Conservation (phyloP, 2,888 invertebrate genomes). For the Agrotis exclamationis region DNA sequence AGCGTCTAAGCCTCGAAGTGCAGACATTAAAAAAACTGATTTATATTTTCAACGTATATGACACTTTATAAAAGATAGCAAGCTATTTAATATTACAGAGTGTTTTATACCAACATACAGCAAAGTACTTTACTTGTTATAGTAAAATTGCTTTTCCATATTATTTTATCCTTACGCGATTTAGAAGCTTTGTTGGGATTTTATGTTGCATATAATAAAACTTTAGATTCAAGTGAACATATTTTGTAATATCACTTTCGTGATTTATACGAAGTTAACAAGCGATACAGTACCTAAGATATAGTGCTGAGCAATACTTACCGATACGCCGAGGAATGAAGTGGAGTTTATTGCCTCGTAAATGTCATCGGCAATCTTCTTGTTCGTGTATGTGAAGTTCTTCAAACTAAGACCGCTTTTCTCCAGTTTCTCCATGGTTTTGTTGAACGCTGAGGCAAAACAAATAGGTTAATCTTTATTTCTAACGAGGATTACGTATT, state of each 20-base stretch:
- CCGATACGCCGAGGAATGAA: conserved; percentile 99
- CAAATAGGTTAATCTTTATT: conserved; percentile 42
- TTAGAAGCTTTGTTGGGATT: not conserved
- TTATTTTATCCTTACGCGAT: not conserved
- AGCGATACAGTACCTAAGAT: conserved; percentile 34
- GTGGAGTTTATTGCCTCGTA: conserved; percentile 99
- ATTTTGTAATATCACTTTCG: conserved; percentile 9
- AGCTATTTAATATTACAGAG: not conserved
- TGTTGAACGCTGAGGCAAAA: conserved; percentile 95
- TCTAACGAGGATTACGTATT: conserved; percentile 35
- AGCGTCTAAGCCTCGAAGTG: not conserved
- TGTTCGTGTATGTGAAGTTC: conserved; percentile 98
- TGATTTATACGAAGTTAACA: conserved; percentile 43
- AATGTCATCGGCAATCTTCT: conserved; percentile 98
- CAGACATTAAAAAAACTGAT: not conserved
- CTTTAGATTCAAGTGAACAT: conserved; percentile 11
- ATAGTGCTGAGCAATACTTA: conserved; percentile 89
- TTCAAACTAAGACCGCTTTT: conserved; percentile 96
- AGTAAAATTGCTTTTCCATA: not conserved
- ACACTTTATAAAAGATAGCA: not conserved
- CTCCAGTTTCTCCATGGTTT: conserved; percentile 97
- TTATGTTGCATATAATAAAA: conserved; percentile 20
- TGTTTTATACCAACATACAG: conserved; percentile 6
- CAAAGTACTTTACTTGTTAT: conserved; percentile 3
- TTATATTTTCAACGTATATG: not conserved